Percentiles rank a stretch among this genome's conserved stretches.
Conservation (phyloP, 2,888 invertebrate genomes). For the Meandrusa payeni region DNA sequence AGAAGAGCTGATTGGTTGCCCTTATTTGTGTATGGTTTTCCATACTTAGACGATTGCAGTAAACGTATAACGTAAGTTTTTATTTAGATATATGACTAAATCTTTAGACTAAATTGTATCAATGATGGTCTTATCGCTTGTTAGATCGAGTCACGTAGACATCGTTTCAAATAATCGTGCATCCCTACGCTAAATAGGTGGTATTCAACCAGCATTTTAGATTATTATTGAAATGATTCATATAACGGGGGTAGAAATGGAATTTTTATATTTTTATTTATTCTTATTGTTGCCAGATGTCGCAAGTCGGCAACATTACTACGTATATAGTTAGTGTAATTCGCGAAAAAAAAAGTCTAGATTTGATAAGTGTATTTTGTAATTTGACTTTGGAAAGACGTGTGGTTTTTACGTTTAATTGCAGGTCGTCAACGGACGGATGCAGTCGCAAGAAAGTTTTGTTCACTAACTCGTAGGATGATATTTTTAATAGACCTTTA, state of each 20-base stretch:
- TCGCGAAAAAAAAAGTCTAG: constrained; percentile 26
- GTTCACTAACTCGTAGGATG: constrained; percentile 30
- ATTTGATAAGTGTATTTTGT: constrained; percentile 23
- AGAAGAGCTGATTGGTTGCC: too few relatives aligned
- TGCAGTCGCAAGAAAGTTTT: constrained; percentile 35
- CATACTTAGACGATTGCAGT: too few relatives aligned
- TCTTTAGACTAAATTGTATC: too few relatives aligned
- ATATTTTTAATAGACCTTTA: constrained; percentile 21
- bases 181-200: too few relatives aligned
- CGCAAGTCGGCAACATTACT: constrained; percentile 33
- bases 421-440: constrained; percentile 31
- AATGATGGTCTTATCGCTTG: too few relatives aligned
- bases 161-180: too few relatives aligned
- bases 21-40: too few relatives aligned
- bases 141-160: too few relatives aligned
- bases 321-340: constrained; percentile 32
- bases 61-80: too few relatives aligned
- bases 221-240: constrained; percentile 9
- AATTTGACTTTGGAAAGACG: constrained; percentile 28
- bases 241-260: constrained; percentile 5
- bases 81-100: too few relatives aligned
- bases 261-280: constrained; percentile 31
- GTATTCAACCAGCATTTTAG: constrained; percentile 15
- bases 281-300: constrained; percentile 38
- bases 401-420: constrained; percentile 33